Evolutionary conservation across 2,888 invertebrate species (phyloP).

Genomic region (Sepiola atlantica): DNA sequence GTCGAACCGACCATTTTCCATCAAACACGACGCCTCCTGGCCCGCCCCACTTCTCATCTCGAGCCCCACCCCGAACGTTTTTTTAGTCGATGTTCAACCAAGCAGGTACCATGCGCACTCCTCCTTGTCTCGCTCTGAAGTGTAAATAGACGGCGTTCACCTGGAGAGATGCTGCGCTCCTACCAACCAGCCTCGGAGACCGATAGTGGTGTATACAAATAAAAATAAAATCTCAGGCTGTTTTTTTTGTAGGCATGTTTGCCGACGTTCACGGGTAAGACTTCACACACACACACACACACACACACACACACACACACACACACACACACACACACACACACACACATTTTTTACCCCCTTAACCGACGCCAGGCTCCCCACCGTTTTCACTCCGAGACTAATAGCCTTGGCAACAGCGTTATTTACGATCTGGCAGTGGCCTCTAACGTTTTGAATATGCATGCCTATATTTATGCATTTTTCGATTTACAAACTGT

Average conservation of each 20-base stretch:
- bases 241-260: neutral
- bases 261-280: conserved; percentile 10
- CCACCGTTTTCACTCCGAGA: neutral
- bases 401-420: conserved; percentile 13
- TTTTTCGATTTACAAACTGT: neutral
- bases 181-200: neutral
- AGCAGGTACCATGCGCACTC: neutral
- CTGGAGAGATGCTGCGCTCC: neutral
- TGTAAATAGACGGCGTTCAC: neutral
- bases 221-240: neutral
- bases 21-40: neutral
- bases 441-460: neutral
- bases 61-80: neutral
- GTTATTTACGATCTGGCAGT: neutral
- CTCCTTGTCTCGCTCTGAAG: neutral
- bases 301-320: no score
- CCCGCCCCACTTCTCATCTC: neutral
- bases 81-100: neutral
- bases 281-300: no score
- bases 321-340: no score
- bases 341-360: no score
- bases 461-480: neutral
- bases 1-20: neutral
- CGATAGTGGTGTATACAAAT: neutral
- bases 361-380: neutral